Conservation (phyloP, 2,113 vertebrate genomes). For the Turnix velox region DNA sequence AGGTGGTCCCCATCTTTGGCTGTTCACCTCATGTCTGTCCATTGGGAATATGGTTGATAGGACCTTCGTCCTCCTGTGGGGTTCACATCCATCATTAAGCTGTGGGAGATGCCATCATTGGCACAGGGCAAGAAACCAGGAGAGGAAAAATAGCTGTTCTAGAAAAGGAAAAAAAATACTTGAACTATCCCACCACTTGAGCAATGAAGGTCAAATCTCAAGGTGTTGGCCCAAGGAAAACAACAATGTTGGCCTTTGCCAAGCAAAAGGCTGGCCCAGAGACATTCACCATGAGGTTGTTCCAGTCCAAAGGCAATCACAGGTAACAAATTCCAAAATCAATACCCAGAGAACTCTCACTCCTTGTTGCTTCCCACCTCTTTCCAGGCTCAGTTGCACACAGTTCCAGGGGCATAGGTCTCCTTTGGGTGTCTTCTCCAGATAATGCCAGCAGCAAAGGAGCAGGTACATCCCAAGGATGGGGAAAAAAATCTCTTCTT, state of each 20-base stretch:
- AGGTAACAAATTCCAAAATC: neutral
- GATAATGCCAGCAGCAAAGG: neutral
- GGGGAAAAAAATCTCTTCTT: neutral
- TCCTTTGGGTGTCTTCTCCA: accelerated
- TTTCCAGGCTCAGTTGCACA: neutral
- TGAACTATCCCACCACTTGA: neutral
- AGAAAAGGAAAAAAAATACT: neutral
- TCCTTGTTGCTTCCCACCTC: accelerated
- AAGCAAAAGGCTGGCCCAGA: neutral
- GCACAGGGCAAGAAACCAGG: neutral
- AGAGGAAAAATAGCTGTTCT: neutral
- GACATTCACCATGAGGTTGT: neutral
- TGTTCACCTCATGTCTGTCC: neutral
- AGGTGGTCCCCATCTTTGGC: neutral
- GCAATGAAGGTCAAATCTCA: neutral
- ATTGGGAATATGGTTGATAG: accelerated
- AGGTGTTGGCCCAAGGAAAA: neutral
- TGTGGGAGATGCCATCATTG: neutral
- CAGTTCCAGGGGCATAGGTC: neutral
- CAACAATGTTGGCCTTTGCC: accelerated
- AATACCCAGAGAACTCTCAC: neutral
- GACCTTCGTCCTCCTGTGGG: accelerated
- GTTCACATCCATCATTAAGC: neutral
- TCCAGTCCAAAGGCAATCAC: neutral
- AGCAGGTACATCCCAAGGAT: neutral